A percentile compares a stretch with the other conserved stretches of the same genome.
Conservation (phyloP, 2,888 invertebrate species). For the Clivina fossor region DNA sequence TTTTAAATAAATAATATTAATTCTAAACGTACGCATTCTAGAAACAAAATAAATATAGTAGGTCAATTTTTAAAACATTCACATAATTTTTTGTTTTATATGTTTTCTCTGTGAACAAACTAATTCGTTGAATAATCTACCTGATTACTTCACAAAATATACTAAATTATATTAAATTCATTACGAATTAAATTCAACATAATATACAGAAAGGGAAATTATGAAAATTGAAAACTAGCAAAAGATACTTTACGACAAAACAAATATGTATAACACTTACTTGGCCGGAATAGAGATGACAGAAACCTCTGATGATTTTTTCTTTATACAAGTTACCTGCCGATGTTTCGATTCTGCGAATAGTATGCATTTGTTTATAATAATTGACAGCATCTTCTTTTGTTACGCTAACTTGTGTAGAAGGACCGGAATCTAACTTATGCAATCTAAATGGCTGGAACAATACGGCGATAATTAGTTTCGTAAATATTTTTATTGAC, state of each 20-base stretch:
- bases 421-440: slow-evolving; percentile 83
- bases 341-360: slow-evolving; percentile 93
- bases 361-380: slow-evolving; percentile 77
- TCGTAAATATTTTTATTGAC: neutral
- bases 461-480: slow-evolving; percentile 6
- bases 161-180: no score
- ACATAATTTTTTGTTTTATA: no score
- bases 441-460: slow-evolving; percentile 85
- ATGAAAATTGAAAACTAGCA: no score
- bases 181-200: no score
- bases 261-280: slow-evolving; percentile 54
- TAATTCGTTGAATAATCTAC: no score
- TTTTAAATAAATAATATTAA: no score
- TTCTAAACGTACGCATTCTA: no score
- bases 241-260: slow-evolving; percentile 43
- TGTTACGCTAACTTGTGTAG: slow-evolving; percentile 69
- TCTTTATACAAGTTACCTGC: slow-evolving; percentile 96
- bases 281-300: slow-evolving; percentile 96
- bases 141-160: no score
- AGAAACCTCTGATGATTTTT: slow-evolving; percentile 94
- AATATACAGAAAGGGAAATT: no score
- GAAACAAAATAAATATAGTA: no score
- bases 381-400: slow-evolving; percentile 83
- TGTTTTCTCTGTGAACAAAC: no score
- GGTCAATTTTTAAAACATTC: no score